These are phyloP conservation scores for Lasius platythorax DNA, from an alignment of 2,888 invertebrate species.

Conservation along the genomic window DNA sequence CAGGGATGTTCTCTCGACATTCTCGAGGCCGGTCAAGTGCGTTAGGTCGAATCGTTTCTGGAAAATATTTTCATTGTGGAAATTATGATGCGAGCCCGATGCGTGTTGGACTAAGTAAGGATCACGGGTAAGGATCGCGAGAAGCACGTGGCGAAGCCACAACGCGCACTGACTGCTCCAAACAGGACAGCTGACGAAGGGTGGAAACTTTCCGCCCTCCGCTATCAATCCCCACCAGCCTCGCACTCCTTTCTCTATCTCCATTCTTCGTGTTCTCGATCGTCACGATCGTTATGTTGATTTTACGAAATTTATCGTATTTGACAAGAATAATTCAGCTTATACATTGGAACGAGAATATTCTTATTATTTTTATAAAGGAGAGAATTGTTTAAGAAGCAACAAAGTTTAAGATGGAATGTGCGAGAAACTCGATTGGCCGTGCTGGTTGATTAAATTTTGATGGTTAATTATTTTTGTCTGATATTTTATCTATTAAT, in stretches of 20 bases:
- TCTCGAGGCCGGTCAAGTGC: background rate
- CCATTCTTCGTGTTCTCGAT: slow-evolving; percentile 24
- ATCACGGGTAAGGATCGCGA: slow-evolving; percentile 67
- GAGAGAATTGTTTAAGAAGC: background rate
- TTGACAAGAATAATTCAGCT: background rate
- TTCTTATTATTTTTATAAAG: background rate
- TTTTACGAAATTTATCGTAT: background rate
- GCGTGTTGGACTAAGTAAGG: background rate
- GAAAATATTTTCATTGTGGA: background rate
- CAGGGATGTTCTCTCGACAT: background rate
- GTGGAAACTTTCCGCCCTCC: slow-evolving; percentile 68
- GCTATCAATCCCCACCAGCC: slow-evolving; percentile 54
- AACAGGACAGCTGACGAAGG: slow-evolving; percentile 83
- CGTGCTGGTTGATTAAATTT: background rate
- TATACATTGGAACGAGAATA: background rate
- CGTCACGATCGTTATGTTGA: background rate
- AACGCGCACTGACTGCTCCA: slow-evolving; percentile 81
- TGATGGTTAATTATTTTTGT: background rate
- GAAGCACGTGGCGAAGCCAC: slow-evolving; percentile 83
- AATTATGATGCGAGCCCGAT: background rate
- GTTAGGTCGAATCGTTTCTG: background rate
- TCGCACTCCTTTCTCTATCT: slow-evolving; percentile 35
- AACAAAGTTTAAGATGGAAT: background rate
- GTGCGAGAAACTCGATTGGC: background rate
- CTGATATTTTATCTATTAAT: background rate